These are phyloP conservation scores for Falco columbarius DNA, from an alignment of 2,797 vertebrate species.

Conservation along the genomic window DNA sequence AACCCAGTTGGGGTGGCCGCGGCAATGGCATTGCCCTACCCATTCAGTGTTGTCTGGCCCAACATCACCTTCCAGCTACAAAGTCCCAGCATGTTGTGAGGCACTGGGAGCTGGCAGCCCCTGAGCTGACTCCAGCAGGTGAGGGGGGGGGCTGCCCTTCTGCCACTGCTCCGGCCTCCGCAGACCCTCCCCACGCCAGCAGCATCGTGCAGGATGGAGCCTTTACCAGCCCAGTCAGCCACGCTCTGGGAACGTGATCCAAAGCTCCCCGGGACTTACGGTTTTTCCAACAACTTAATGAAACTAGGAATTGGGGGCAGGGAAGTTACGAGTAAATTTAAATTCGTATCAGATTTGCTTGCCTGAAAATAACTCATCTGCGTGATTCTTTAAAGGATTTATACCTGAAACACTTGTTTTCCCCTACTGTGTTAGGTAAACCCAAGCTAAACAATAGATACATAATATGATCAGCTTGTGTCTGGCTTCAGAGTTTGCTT, in stretches of 20 bases:
- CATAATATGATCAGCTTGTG: background rate
- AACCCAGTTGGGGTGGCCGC: background rate
- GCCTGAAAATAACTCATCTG: background rate
- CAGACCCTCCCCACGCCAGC: background rate
- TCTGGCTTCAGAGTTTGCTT: background rate
- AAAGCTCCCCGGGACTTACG: background rate
- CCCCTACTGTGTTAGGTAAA: background rate
- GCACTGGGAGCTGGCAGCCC: background rate
- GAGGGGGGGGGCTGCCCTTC: background rate
- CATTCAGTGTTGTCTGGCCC: background rate
- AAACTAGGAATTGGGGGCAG: background rate
- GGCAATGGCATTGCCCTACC: background rate
- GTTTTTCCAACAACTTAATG: background rate
- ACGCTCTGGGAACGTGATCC: background rate
- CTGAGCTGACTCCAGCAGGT: background rate
- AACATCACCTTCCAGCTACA: too few relatives aligned
- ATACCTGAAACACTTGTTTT: background rate
- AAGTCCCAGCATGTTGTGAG: background rate
- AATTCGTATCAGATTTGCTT: background rate
- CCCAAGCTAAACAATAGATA: background rate
- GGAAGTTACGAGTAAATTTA: background rate
- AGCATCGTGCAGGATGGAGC: background rate
- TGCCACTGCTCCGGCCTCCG: background rate
- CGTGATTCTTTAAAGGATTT: background rate
- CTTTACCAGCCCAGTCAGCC: background rate